These are phyloP conservation scores for Gonatopus flavifemur DNA, from an alignment of 1,140 invertebrate genomes.

Conservation along the genomic window DNA sequence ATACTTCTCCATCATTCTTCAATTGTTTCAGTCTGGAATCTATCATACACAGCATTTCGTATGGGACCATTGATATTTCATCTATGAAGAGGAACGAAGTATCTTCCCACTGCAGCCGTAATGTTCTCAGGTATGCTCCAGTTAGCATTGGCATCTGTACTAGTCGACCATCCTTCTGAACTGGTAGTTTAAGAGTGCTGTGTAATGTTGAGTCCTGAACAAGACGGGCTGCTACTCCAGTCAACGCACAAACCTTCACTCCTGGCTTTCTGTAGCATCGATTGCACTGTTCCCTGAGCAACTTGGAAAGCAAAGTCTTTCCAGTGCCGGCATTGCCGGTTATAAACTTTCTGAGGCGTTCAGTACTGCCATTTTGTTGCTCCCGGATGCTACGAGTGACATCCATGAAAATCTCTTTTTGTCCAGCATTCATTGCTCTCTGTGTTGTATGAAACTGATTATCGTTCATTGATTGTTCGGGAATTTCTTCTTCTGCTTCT, in stretches of 20 bases:
- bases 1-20: too few relatives aligned
- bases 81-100: slow-evolving; percentile 49
- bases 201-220: slow-evolving; percentile 37
- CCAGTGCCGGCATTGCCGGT: too few relatives aligned
- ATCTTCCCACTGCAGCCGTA: slow-evolving; percentile 43
- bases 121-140: slow-evolving; percentile 40
- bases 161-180: slow-evolving; percentile 42
- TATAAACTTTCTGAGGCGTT: too few relatives aligned
- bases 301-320: slow-evolving; percentile 39
- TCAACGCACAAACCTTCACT: slow-evolving; percentile 42
- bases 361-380: too few relatives aligned
- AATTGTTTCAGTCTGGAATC: too few relatives aligned
- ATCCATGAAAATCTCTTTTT: too few relatives aligned
- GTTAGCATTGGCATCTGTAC: slow-evolving; percentile 34
- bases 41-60: too few relatives aligned
- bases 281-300: slow-evolving; percentile 38
- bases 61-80: slow-evolving; percentile 51
- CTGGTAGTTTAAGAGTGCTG: slow-evolving; percentile 38
- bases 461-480: too few relatives aligned
- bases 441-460: too few relatives aligned
- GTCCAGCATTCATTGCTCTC: too few relatives aligned
- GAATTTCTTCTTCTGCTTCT: too few relatives aligned
- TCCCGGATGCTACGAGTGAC: too few relatives aligned
- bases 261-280: slow-evolving; percentile 34
- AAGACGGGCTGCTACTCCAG: slow-evolving; percentile 39